Percentiles rank a stretch among this genome's conserved stretches.
phyloP scores from a whole-genome alignment of 1,140 invertebrate species.

The Macrocentrus cingulum region DNA sequence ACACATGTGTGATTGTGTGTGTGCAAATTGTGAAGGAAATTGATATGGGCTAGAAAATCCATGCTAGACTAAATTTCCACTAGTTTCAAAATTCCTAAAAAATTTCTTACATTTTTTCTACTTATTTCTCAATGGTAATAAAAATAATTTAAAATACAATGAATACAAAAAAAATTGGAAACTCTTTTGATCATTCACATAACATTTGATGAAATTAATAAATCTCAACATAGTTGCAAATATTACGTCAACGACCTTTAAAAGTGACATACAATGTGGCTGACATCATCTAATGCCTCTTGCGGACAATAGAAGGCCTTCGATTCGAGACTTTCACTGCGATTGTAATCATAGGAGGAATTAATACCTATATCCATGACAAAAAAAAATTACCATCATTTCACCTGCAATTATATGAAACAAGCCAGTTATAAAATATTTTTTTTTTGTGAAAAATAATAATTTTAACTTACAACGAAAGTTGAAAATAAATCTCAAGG shows the following conservation, averaged over 20 bases:
- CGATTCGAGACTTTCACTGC: slow-evolving; percentile 14
- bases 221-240: not conserved
- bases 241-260: slow-evolving; percentile 5
- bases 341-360: slow-evolving; percentile 15
- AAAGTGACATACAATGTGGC: slow-evolving; percentile 1
- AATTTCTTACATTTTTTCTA: not conserved
- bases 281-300: slow-evolving; percentile 1
- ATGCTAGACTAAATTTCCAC: too few species aligned
- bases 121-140: not conserved
- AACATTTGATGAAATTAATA: slow-evolving; percentile 9
- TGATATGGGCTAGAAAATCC: too few species aligned
- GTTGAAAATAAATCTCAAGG: too few species aligned
- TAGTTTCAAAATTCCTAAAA: not conserved
- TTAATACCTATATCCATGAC: too few species aligned
- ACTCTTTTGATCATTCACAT: too few species aligned
- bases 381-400: too few species aligned
- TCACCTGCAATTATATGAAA: too few species aligned
- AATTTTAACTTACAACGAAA: too few species aligned
- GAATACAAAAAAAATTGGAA: not conserved
- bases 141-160: not conserved
- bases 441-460: too few species aligned
- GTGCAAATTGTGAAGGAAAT: not conserved
- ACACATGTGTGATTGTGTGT: not conserved
- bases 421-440: too few species aligned
- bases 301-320: slow-evolving; percentile 10